Conservation (phyloP, 2,113 vertebrate species). For the Vanacampus margaritifer region DNA sequence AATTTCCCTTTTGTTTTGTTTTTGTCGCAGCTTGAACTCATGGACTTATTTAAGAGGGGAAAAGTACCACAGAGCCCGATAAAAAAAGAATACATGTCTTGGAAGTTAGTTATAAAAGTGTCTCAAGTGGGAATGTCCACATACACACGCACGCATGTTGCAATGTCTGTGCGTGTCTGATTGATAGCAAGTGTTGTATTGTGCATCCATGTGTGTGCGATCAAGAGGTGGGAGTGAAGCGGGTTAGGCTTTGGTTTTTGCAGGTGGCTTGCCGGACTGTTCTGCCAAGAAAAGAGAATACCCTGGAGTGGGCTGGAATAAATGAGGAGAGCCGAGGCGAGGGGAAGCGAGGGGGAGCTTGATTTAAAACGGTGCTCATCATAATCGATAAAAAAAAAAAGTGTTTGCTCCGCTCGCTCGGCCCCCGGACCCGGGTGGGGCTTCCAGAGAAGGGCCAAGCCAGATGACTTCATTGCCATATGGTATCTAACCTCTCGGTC, state of each 20-base stretch:
- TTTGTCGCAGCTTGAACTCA: constrained; percentile 33
- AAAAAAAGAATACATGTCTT: constrained; percentile 53
- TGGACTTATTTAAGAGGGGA: constrained; percentile 18
- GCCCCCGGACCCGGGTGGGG: constrained; percentile 64
- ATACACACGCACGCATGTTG: constrained; percentile 30
- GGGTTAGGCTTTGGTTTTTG: constrained; percentile 34
- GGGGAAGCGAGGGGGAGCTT: constrained; percentile 46
- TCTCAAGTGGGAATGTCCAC: constrained; percentile 38
- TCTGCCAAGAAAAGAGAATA: constrained; percentile 74
- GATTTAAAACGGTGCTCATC: constrained; percentile 71
- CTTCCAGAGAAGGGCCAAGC: constrained; percentile 65
- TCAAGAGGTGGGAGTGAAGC: constrained; percentile 26
- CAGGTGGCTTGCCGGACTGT: constrained; percentile 71
- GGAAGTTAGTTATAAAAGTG: constrained; percentile 37
- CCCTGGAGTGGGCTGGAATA: constrained; percentile 70
- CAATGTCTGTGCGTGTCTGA: constrained; percentile 37
- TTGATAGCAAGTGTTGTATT: constrained; percentile 48
- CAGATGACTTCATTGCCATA: constrained; percentile 76
- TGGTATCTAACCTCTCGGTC: constrained; percentile 73
- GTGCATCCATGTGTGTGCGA: constrained; percentile 34
- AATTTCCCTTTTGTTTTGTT: constrained; percentile 12
- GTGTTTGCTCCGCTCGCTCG: constrained; percentile 59
- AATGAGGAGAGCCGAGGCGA: constrained; percentile 53
- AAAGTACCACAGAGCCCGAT: constrained; percentile 27
- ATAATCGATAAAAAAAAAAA: constrained; percentile 73